Evolutionary conservation across 2,797 vertebrate genomes (phyloP).

Genomic region (Neosilurus hyrtlii): DNA sequence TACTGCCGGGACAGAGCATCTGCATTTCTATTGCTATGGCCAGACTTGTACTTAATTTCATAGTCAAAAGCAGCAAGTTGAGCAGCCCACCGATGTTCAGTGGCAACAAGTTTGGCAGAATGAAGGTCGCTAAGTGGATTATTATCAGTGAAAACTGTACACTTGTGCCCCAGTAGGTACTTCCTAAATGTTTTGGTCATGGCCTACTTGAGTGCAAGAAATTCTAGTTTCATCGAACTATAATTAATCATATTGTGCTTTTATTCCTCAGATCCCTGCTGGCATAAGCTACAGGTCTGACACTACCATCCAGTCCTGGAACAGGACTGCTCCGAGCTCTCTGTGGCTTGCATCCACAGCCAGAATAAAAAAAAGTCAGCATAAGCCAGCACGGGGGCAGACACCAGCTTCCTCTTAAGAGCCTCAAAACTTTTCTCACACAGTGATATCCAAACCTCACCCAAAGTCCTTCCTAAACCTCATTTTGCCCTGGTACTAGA

Average conservation of each 20-base stretch:
- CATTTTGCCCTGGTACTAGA: not conserved
- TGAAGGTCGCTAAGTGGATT: not conserved
- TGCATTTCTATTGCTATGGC: not conserved
- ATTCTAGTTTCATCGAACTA: slow-evolving; percentile 24
- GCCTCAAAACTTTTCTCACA: slow-evolving; percentile 1
- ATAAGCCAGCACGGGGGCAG: not conserved
- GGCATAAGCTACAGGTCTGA: not conserved
- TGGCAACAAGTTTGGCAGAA: not conserved
- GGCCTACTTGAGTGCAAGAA: slow-evolving; percentile 26
- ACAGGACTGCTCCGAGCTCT: not conserved
- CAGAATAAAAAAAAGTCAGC: slow-evolving; percentile 2
- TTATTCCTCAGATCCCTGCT: not conserved
- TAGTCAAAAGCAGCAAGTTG: not conserved
- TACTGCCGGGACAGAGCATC: not conserved
- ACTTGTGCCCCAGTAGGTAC: not conserved
- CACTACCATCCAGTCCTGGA: not conserved
- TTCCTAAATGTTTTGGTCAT: slow-evolving; percentile 19
- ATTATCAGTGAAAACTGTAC: not conserved
- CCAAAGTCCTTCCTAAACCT: too few species aligned
- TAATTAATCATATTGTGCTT: not conserved
- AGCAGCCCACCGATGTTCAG: slow-evolving; percentile 12
- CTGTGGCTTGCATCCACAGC: not conserved
- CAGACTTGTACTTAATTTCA: not conserved
- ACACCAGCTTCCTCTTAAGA: not conserved
- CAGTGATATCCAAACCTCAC: not conserved